phyloP scores from a whole-genome alignment of 1,140 invertebrate genomes.

The Zaprionus kolodkinae region DNA sequence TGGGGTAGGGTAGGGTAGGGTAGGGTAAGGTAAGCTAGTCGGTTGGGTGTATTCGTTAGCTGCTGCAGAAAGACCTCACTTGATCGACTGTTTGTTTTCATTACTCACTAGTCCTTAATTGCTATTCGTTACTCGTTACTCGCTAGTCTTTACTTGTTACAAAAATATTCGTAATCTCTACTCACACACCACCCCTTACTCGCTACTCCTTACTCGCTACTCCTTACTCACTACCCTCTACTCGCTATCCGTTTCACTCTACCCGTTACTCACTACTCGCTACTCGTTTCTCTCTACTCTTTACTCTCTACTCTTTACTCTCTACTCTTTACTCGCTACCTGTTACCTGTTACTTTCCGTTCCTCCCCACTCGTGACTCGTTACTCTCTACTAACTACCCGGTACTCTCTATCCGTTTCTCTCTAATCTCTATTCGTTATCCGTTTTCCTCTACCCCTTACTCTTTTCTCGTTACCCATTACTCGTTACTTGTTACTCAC shows the following conservation, averaged over 20 bases:
- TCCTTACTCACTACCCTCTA: background rate
- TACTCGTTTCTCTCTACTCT: background rate
- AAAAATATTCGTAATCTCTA: too few relatives aligned
- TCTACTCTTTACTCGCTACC: background rate
- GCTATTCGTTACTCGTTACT: background rate
- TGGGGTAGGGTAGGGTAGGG: background rate
- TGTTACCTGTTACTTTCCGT: too few relatives aligned
- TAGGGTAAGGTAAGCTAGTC: too few relatives aligned
- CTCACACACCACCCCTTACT: too few relatives aligned
- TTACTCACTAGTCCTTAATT: background rate
- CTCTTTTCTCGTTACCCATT: background rate
- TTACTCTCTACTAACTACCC: background rate
- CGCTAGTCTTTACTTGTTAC: background rate
- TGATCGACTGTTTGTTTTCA: background rate
- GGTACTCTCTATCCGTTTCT: background rate
- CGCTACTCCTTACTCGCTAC: background rate
- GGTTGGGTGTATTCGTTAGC: background rate
- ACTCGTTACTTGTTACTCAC: background rate
- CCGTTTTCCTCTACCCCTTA: too few relatives aligned
- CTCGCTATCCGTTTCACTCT: too few relatives aligned
- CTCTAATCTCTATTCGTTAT: background rate
- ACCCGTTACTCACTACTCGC: too few relatives aligned
- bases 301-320: background rate
- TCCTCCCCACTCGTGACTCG: background rate
- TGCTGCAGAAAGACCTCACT: background rate